Percentiles rank a stretch among this genome's conserved stretches.
These are phyloP conservation scores for Hippopotamyrus pictus DNA, from an alignment of 2,797 vertebrate genomes.

Conservation along the genomic window DNA sequence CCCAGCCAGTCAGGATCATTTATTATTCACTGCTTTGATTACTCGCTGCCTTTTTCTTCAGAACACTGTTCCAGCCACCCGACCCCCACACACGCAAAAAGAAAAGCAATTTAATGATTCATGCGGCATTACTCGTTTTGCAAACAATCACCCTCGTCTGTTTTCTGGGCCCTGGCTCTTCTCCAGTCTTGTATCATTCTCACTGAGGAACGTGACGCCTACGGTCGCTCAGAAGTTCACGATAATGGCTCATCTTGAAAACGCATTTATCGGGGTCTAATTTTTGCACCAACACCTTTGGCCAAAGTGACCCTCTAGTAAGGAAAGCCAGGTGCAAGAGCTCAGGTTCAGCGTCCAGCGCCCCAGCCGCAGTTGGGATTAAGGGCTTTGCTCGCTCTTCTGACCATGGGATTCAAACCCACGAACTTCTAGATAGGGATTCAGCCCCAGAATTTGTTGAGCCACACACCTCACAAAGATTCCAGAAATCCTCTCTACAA, in stretches of 20 bases:
- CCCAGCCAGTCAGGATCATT: conserved; percentile 37
- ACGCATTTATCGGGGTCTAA: background rate
- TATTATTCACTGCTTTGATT: conserved; percentile 14
- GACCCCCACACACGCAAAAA: background rate
- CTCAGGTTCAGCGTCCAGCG: background rate
- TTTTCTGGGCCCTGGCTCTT: background rate
- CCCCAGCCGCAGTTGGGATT: background rate
- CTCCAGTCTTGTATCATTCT: background rate
- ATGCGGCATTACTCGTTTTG: background rate
- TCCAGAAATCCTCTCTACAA: background rate
- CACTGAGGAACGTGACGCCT: background rate
- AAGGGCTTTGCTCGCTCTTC: background rate
- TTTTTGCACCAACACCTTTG: background rate
- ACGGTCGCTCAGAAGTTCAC: background rate
- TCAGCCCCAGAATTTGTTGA: background rate
- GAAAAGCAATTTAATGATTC: conserved; percentile 11
- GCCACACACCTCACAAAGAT: background rate
- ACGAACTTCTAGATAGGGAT: background rate
- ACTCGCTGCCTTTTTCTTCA: background rate
- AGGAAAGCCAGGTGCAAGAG: background rate
- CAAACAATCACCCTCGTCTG: background rate
- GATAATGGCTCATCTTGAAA: background rate
- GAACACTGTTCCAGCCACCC: background rate
- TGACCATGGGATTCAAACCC: background rate
- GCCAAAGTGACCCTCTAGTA: background rate